Base-by-base conservation (phyloP, 2,888 invertebrate genomes). In the Polydrusus cervinus region DNA sequence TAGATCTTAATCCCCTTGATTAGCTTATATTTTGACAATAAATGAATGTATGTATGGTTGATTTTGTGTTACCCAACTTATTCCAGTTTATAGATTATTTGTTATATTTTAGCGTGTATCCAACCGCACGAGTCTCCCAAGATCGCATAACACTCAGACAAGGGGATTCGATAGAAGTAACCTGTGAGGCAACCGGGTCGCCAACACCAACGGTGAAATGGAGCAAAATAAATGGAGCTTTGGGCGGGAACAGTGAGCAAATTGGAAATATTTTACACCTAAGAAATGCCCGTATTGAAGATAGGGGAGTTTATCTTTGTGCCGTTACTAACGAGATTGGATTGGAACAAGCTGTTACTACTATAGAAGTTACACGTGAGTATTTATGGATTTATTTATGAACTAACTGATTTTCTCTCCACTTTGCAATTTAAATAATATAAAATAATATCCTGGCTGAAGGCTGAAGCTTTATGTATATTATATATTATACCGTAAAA, bases 361-460 rank as follows among this genome's bases (percentile, higher is more conserved):
- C 91, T 79, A 90, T 98, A 62, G 95, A 96, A 84, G 93, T 98
- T 77, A 95, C 96, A 89, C 92, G 96, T 95, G 88, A 92, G 93
- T 89, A 68, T 47, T 45, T 51, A 6, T 20, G 7, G 30, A 20
- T 57, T 53, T 55, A 6, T 45, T 13, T 45, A 64, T 1, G 45
- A 8, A 1, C n/a, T 14, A 5, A 3, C 9, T 60, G n/a, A 11
- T 18, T 49, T 45, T 40, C 18, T 68, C 38, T 7, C 55, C 10
- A 6, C 11, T 13, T 43, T 6, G 3, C 11, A 1, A 43, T 9
- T 10, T 13, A 43, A 3, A 43, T 6, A 43, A 6, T 3, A 43
- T n/a, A 25, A 25, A 25, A 40, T 40, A 40, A 40, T n/a, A n/a
- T n/a, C n/a, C n/a, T n/a, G n/a, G n/a, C n/a, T n/a, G n/a, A n/a